Percentiles rank a stretch among this genome's conserved stretches.
Conservation (phyloP, 2,797 vertebrate species). For the Falco concolor region DNA sequence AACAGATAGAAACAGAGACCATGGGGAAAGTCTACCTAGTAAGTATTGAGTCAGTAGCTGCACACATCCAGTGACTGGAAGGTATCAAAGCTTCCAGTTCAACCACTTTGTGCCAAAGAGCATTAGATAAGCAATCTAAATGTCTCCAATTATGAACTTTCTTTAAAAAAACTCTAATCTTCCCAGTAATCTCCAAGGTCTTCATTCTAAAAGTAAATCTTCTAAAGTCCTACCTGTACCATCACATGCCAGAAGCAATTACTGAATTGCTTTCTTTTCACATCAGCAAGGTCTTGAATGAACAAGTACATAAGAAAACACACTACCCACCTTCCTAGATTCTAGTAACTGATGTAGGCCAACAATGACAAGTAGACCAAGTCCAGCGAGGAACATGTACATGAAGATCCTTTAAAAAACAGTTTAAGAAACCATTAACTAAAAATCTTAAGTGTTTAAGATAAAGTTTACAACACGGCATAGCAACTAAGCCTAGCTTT, state of each 20-base stretch:
- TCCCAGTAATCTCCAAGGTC: neutral
- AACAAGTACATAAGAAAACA: neutral
- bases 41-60: neutral
- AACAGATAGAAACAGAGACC: neutral
- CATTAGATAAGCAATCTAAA: neutral
- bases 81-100: neutral
- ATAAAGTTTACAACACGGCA: neutral
- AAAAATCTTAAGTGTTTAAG: neutral
- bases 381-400: conserved; percentile 96
- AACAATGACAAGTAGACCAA: conserved; percentile 87
- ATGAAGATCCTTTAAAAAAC: conserved; percentile 86
- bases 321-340: conserved; percentile 87
- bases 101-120: neutral
- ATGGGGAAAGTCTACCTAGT: neutral
- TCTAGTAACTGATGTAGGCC: conserved; percentile 94
- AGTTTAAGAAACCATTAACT: neutral
- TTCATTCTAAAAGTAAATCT: neutral
- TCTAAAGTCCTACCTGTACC: neutral
- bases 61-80: neutral
- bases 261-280: neutral
- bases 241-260: neutral
- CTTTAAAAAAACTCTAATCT: neutral
- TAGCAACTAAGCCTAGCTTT: neutral
- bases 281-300: neutral
- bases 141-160: neutral